Percentiles rank a stretch among this genome's conserved stretches.
phyloP scores from a whole-genome alignment of 2,888 invertebrate species.

The Oxyteleia sp. region DNA sequence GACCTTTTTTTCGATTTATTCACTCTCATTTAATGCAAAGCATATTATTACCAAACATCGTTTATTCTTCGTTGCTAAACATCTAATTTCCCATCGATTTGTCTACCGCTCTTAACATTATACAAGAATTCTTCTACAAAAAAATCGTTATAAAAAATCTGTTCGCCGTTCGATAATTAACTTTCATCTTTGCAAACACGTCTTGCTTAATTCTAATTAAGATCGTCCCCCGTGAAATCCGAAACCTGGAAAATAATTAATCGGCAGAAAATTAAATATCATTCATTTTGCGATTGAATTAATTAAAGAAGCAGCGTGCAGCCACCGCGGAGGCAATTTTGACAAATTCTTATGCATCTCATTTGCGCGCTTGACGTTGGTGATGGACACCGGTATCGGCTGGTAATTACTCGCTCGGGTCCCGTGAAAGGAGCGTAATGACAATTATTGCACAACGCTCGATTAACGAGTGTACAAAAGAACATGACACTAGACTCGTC shows the following conservation, averaged over 20 bases:
- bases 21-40: too few species aligned
- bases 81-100: background rate
- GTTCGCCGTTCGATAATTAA: background rate
- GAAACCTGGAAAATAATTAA: slow-evolving; percentile 20
- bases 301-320: background rate
- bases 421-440: slow-evolving; percentile 45
- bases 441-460: slow-evolving; percentile 52
- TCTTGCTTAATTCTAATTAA: slow-evolving; percentile 1
- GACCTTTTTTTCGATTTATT: too few species aligned
- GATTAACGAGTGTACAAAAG: slow-evolving; percentile 49
- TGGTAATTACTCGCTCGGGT: slow-evolving; percentile 31
- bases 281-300: slow-evolving; percentile 4
- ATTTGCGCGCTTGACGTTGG: slow-evolving; percentile 13
- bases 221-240: background rate
- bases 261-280: slow-evolving; percentile 14
- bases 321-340: slow-evolving; percentile 4
- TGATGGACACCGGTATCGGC: slow-evolving; percentile 17
- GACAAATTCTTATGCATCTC: slow-evolving; percentile 7
- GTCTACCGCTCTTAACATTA: background rate
- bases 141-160: background rate
- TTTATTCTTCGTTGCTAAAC: background rate
- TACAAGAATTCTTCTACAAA: background rate
- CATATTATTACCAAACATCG: too few species aligned
- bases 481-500: slow-evolving; percentile 53
- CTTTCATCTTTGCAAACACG: background rate